These are phyloP conservation scores for Cryptoblepharus egeriae DNA, from an alignment of 2,797 vertebrate genomes.

Conservation along the genomic window DNA sequence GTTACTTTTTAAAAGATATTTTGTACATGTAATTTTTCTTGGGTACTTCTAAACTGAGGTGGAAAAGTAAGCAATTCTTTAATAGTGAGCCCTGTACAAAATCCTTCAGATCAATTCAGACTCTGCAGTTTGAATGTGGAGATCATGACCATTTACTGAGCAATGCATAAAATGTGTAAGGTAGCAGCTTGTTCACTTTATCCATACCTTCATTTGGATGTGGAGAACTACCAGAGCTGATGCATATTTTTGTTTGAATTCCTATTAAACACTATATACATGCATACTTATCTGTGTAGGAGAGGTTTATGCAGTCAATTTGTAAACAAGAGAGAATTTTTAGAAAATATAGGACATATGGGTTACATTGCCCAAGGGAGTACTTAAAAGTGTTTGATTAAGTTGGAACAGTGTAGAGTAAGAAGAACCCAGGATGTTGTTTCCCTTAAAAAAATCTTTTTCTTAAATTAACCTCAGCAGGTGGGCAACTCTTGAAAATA, in stretches of 20 bases:
- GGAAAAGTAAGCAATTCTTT: no score
- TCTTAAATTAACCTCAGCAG: constrained; percentile 48
- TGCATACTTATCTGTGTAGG: neutral
- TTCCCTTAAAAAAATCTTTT: constrained; percentile 30
- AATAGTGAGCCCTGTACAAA: no score
- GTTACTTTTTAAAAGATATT: no score
- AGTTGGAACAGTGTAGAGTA: constrained; percentile 11
- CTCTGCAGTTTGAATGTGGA: neutral
- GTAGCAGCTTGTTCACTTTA: neutral
- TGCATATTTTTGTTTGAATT: neutral
- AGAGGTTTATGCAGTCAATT: constrained; percentile 36
- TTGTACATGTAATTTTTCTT: no score
- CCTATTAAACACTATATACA: neutral
- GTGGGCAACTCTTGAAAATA: constrained; percentile 24
- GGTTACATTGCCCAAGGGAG: neutral
- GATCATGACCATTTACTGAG: neutral
- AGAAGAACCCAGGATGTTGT: constrained; percentile 28
- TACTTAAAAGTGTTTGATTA: constrained; percentile 2
- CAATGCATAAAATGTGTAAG: neutral
- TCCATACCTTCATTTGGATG: neutral
- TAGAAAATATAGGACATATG: constrained; percentile 31
- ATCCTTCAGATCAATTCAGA: no score
- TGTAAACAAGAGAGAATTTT: constrained; percentile 22
- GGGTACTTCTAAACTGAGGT: no score
- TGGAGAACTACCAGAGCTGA: neutral